A percentile compares a stretch with the other conserved stretches of the same genome.
Evolutionary conservation across 2,888 invertebrate species (phyloP).

Genomic region (Tiliacea aurago): DNA sequence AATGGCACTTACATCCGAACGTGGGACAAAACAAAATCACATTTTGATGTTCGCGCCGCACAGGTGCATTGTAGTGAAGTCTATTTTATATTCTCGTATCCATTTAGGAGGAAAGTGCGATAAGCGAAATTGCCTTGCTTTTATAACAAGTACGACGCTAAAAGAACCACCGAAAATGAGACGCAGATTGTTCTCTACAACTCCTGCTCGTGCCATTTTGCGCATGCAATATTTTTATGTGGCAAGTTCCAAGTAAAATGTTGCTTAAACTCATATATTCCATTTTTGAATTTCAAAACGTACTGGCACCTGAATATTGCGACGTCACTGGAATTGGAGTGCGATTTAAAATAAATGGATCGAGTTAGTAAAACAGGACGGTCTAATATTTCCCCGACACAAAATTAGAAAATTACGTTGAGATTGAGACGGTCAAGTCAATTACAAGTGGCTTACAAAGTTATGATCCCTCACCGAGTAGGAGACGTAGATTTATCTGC

Average conservation of each 20-base stretch:
- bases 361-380: slow-evolving; percentile 64
- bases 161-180: slow-evolving; percentile 67
- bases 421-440: slow-evolving; percentile 73
- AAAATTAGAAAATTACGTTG: slow-evolving; percentile 76
- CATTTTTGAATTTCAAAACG: slow-evolving; percentile 49
- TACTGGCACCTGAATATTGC: slow-evolving; percentile 23
- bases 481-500: slow-evolving; percentile 82
- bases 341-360: slow-evolving; percentile 66
- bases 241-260: slow-evolving; percentile 55
- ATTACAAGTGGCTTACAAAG: slow-evolving; percentile 84
- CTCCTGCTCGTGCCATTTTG: slow-evolving; percentile 57
- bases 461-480: slow-evolving; percentile 78
- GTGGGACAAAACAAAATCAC: slow-evolving; percentile 62
- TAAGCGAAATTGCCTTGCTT: slow-evolving; percentile 73
- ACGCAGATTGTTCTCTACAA: slow-evolving; percentile 64
- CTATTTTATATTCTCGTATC: slow-evolving; percentile 67
- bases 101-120: slow-evolving; percentile 69
- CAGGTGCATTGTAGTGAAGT: slow-evolving; percentile 61
- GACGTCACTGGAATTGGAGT: slow-evolving; percentile 41
- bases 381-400: slow-evolving; percentile 61
- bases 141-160: slow-evolving; percentile 66
- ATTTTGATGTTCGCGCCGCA: slow-evolving; percentile 56
- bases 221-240: slow-evolving; percentile 61
- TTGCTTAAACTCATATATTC: slow-evolving; percentile 58
- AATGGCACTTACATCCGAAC: slow-evolving; percentile 60